Evolutionary conservation across 2,888 invertebrate genomes (phyloP), one percentile per base, ranked within the genome.

Genomic region (Cetonia aurata): DNA sequence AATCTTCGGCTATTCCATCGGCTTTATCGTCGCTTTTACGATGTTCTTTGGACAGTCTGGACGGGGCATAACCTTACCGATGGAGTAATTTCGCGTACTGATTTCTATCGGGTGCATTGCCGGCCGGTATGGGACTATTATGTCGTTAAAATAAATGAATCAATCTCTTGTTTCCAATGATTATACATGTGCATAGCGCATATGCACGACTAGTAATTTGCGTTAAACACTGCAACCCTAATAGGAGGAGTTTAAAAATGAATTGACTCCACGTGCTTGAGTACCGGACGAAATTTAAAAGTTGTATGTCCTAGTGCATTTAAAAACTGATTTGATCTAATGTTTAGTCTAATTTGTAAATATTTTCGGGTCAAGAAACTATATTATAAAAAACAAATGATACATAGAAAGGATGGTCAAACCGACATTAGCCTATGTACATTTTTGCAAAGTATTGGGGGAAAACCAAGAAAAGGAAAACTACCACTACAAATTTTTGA

Each of bases 111-210:
- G 59, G 52, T 37, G n/a, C 44, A n/a, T 13, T 6, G 44, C 10
- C 48, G 31, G 37, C 69, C 60, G 52, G 59, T 25, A 41, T 46
- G 31, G 25, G 25, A 48, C 59, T 44, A 68, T 68, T 68, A 68
- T 56, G 19, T 44, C 33, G 59, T 68, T 68, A 69, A 60, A 69
- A 33, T 60, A 60, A 69, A 69, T 69, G 17, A 69, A 33, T 19
- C 31, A 48, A n/a, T 56, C 44, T 56, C 56, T 60, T 48, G 31
- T 60, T 41, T 15, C 42, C 25, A 59, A 17, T 10, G 37, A 42
- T 42, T 15, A 19, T 42, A 42, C 15, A 9, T 56, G 56, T 41
- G 10, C 15, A 48, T 48, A n/a, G 42, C 17, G 19, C 44, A 15
- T 25, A 53, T 31, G 17, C 6, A 10, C 17, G 19, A 6, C 8